Evolutionary conservation across 2,797 vertebrate species (phyloP).

Genomic region (Anas bahamensis): DNA sequence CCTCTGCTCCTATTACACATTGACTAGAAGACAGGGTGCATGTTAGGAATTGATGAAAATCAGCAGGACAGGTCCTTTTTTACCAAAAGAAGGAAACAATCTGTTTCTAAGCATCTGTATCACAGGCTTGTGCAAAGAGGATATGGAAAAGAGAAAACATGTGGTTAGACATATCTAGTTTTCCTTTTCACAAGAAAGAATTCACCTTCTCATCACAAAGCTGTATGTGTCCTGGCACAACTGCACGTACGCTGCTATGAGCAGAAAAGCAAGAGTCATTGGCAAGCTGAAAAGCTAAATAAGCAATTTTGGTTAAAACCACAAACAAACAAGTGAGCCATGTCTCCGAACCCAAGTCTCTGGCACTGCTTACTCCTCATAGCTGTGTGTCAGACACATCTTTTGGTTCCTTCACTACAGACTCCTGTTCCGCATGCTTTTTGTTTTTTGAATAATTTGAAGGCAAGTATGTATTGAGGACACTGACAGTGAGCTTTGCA

Average conservation of each 20-base stretch:
- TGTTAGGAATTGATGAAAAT: not conserved
- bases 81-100: not conserved
- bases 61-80: not conserved
- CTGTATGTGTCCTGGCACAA: not conserved
- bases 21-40: not conserved
- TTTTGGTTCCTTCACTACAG: not conserved
- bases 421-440: not conserved
- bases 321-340: conserved; percentile 10
- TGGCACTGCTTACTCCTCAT: not conserved
- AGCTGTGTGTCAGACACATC: not conserved
- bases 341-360: not conserved
- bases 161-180: not conserved
- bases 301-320: conserved; percentile 47
- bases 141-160: not conserved
- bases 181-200: not conserved
- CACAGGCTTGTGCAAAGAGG: not conserved
- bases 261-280: not conserved
- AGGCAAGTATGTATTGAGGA: not conserved
- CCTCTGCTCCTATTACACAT: not conserved
- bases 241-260: not conserved
- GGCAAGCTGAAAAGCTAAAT: conserved; percentile 28
- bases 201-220: not conserved
- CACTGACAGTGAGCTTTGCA: not conserved
- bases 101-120: not conserved
- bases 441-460: not conserved